A percentile compares a stretch with the other conserved stretches of the same genome.
Conservation (phyloP, 2,797 vertebrate species). For the Sebastes minor region DNA sequence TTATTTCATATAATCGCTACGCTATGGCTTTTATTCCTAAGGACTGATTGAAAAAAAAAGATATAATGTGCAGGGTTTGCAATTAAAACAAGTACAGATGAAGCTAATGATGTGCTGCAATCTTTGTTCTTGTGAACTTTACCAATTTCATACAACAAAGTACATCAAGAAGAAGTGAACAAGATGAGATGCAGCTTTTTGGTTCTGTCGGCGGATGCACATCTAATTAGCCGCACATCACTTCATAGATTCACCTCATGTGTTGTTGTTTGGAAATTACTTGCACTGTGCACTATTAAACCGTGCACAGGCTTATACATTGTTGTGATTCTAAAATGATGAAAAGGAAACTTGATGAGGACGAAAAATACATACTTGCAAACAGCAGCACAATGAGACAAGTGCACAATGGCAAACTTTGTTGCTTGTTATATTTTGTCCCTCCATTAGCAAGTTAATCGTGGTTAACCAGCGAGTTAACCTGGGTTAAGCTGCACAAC, state of each 20-base stretch:
- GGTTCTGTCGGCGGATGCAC: neutral
- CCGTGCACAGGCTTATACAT: neutral
- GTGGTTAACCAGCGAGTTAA: too few species aligned
- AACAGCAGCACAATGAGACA: too few species aligned
- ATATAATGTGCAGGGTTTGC: neutral
- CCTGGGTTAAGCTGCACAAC: too few species aligned
- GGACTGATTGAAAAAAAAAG: neutral
- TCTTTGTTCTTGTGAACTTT: too few species aligned
- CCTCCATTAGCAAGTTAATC: neutral
- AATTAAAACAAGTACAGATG: neutral
- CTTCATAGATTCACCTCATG: neutral
- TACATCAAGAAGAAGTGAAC: neutral
- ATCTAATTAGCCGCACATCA: neutral
- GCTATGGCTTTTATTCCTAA: fast-evolving
- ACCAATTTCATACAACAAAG: neutral
- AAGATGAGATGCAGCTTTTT: neutral
- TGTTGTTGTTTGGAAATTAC: neutral
- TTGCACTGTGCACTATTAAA: neutral
- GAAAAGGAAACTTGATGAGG: neutral
- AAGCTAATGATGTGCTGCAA: neutral
- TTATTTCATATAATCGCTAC: too few species aligned
- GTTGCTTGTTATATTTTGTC: neutral
- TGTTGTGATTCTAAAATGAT: neutral
- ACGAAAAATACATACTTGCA: too few species aligned
- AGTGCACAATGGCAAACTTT: too few species aligned